Evolutionary conservation across 2,113 vertebrate genomes (phyloP).

Genomic region (Candoia aspera): DNA sequence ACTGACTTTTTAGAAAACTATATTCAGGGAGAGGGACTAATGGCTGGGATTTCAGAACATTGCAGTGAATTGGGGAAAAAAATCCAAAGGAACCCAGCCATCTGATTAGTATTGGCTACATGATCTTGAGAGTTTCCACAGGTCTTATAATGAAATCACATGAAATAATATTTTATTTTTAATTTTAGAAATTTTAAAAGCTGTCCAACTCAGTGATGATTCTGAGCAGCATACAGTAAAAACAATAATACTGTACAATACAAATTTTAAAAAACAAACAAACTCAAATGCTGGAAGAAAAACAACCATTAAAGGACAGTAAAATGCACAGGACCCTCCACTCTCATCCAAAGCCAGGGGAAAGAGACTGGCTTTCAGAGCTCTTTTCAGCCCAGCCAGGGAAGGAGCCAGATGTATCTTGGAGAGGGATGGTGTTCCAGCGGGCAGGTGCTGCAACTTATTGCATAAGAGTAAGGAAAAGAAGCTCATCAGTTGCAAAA

Average conservation of each 20-base stretch:
- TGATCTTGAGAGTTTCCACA: conserved; percentile 4
- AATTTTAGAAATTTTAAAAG: not conserved
- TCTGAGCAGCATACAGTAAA: not conserved
- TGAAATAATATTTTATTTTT: not conserved
- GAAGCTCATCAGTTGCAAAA: not conserved
- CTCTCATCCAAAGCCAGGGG: not conserved
- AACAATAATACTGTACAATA: not conserved
- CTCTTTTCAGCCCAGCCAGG: not conserved
- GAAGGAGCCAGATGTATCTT: not conserved
- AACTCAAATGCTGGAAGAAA: not conserved
- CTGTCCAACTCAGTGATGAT: not conserved
- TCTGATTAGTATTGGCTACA: not conserved
- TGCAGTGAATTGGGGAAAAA: conserved; percentile 33
- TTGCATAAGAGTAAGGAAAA: not conserved
- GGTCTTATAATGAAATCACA: conserved; percentile 25
- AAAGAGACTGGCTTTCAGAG: not conserved
- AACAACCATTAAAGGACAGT: not conserved
- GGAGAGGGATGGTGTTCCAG: not conserved
- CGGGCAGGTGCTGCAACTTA: not conserved
- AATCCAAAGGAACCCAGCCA: conserved; percentile 19
- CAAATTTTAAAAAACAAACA: not conserved
- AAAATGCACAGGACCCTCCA: not conserved
- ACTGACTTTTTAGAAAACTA: not conserved
- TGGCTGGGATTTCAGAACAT: not conserved
- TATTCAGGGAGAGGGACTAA: not conserved